Base-by-base conservation (phyloP, 2,888 invertebrate genomes). In the Apodemia duryi region DNA sequence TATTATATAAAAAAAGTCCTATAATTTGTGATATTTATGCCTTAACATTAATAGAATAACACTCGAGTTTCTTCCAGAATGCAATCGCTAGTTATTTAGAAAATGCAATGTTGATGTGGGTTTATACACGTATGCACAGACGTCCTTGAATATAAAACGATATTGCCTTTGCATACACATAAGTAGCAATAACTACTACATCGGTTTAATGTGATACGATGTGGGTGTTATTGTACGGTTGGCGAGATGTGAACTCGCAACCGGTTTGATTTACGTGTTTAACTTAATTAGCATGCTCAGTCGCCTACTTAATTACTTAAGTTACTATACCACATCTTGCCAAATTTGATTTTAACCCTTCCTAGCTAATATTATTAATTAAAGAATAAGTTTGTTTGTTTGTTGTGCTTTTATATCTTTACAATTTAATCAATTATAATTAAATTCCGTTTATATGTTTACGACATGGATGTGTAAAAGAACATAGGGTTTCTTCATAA, bases 241-340 rank as follows among this genome's bases (percentile, higher is more conserved):
- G 49, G 46, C 46, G 46, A 21, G 21, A 51, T n/a, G 6, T 51
- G 13, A 13, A 13, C 49, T 21, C n/a, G 21, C 49, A 7, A 51
- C 49, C 49, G 49, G 49, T 51, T 51, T 51, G n/a, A 21, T 51
- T 49, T 49, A 10, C 49, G 13, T 21, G 49, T 51, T 51, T 51
- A 51, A 51, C 49, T 51, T 51, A 51, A 51, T 51, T 51, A 13
- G 21, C 49, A 51, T 7, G n/a, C 49, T 51, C 21, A 51, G n/a
- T 51, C 49, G 13, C 49, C 49, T 51, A 51, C 49, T 51, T 51
- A 51, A 51, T 51, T 51, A 51, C 49, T 51, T 51, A 51, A 51
- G 49, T 51, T 51, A 7, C 13, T 49, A n/a, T n/a, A 6, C 49
- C 49, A 49, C 49, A 49, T 49, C 43, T 43, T 13, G 49, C 10